phyloP scores from a whole-genome alignment of 2,888 invertebrate species.

The Noctua fimbriata region DNA sequence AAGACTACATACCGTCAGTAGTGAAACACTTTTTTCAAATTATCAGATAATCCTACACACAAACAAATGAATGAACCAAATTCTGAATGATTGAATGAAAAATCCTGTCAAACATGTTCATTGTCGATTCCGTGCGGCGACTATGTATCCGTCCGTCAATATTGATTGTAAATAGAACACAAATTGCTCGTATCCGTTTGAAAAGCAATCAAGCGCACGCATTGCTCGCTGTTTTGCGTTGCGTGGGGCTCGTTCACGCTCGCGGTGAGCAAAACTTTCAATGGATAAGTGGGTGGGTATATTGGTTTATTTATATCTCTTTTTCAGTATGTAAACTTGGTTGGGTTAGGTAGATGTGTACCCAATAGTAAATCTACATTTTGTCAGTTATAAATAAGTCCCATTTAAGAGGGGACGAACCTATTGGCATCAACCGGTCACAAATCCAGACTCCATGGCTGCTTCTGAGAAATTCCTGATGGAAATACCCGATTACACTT shows the following conservation, averaged over 20 bases:
- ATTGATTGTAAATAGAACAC: constrained; percentile 75
- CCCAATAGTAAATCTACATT: not conserved
- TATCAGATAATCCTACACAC: not conserved
- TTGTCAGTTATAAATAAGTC: no score
- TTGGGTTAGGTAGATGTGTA: not conserved
- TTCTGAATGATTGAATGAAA: constrained; percentile 6
- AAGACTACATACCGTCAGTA: not conserved
- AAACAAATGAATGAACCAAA: constrained; percentile 8
- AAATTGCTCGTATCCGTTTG: constrained; percentile 75
- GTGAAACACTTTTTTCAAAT: not conserved
- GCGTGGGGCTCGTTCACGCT: constrained; percentile 22
- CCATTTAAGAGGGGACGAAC: no score
- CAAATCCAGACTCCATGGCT: no score
- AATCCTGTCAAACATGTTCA: constrained; percentile 16
- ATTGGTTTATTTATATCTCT: constrained; percentile 31
- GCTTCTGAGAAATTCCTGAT: no score
- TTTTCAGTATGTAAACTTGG: not conserved
- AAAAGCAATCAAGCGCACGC: constrained; percentile 76
- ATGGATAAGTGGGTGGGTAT: constrained; percentile 4
- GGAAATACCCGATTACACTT: no score
- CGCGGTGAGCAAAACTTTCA: constrained; percentile 33
- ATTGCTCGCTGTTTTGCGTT: constrained; percentile 58
- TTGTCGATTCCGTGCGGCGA: constrained; percentile 30
- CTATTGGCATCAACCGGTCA: no score
- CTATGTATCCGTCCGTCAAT: constrained; percentile 39